phyloP scores from a whole-genome alignment of 2,113 vertebrate species.

The Hypocryptadius cinnamomeus region DNA sequence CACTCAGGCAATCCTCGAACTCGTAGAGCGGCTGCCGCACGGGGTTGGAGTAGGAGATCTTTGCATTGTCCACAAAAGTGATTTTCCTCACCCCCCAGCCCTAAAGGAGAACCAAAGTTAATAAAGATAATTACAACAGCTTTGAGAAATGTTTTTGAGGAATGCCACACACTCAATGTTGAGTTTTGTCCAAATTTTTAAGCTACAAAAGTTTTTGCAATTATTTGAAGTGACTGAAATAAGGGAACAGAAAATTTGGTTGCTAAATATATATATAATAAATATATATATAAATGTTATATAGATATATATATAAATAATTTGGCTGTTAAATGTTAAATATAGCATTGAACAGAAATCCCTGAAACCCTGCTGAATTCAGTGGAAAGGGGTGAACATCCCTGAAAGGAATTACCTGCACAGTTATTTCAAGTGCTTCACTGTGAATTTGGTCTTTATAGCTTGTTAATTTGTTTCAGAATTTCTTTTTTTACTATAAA shows the following conservation, averaged over 20 bases:
- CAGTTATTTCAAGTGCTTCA: background rate
- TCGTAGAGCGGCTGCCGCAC: conserved; percentile 95
- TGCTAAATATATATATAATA: background rate
- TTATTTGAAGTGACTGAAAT: background rate
- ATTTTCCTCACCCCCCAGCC: conserved; percentile 96
- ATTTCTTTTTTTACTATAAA: background rate
- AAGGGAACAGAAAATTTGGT: background rate
- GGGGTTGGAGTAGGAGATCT: conserved; percentile 96
- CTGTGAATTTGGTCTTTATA: background rate
- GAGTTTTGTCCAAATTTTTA: background rate
- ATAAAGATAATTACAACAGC: background rate
- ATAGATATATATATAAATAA: background rate
- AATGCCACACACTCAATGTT: background rate
- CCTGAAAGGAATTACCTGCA: background rate
- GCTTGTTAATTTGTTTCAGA: background rate
- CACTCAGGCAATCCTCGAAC: conserved; percentile 91
- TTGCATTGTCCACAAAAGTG: conserved; percentile 96
- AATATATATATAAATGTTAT: too few species aligned
- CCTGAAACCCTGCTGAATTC: background rate
- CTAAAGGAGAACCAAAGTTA: conserved; percentile 45
- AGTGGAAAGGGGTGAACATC: background rate
- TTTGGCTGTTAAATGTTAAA: background rate
- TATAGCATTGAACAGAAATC: background rate
- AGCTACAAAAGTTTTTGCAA: background rate
- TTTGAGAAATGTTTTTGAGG: background rate